Base-by-base conservation (phyloP, 1,140 invertebrate genomes). In the Atta cephalotes region DNA sequence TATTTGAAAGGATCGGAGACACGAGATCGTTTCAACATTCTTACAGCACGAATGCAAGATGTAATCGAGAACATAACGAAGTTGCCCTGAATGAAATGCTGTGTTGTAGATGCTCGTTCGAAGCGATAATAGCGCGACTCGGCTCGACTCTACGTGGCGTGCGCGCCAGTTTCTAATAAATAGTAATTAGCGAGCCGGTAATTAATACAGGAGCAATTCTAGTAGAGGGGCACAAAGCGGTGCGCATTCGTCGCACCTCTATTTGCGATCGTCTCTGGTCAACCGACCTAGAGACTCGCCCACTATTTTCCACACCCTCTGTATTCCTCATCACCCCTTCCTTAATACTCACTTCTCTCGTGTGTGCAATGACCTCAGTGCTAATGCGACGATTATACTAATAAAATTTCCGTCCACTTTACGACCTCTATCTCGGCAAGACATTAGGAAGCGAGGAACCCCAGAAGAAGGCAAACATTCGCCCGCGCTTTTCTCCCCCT, bases 321-420 rank as follows among this genome's bases (percentile, higher is more conserved):
- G 10, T 16, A 18, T n/a, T 25, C 21, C 58, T 60, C 66, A 4
- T 18, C 49, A n/a, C 6, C 28, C 35, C 16, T 25, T 18, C 14
- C 28, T 49, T n/a, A 31, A 5, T 49, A 10, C 35, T 28, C 12
- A 21, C 28, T 39, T 35, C 16, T 39, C 18, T 53, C 74, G 35
- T 62, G 60, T 60, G 66, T 60, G 66, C 78, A 49, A 51, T 71
- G 74, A 85, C 81, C 56, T 51, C 79, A 53, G 72, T 56, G 74
- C 70, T 87, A 88, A 87, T 87, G 72, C 66, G 68, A 68, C 84
- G 85, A 88, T 92, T 89, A 91, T 66, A 86, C 88, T 91, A 91
- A 90, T 92, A 91, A 91, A 92, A 92, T 92, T 92, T 91, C 85
- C 87, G 87, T 87, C 81, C 89, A 90, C 90, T 92, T 87, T 87